Base-by-base conservation (phyloP, 1,140 invertebrate species). In the Solen grandis region DNA sequence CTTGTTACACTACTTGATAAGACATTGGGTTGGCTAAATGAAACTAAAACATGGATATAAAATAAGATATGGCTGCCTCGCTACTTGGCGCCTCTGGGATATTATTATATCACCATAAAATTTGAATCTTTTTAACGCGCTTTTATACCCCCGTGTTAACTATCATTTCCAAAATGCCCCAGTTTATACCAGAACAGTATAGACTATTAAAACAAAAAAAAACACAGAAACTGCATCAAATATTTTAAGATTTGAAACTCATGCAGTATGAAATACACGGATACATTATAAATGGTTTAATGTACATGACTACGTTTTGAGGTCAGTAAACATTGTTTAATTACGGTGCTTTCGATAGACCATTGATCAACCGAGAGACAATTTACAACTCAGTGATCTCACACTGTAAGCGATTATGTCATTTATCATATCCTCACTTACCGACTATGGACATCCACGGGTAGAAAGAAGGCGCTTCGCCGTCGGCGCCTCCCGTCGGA, bases 371-470 rank as follows among this genome's bases (percentile, higher is more conserved):
- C n/a, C n/a, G n/a, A n/a, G n/a, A n/a, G n/a, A n/a, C n/a, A n/a
- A n/a, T n/a, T n/a, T n/a, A n/a, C n/a, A n/a, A n/a, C n/a, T n/a
- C 41, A 8, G 41, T 46, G 19, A 46, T 46, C 8, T 19, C 41
- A 8, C 19, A 10, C 41, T 46, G 8, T 19, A 46, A 8, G 41
- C 41, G 41, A 10, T 46, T 46, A 19, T 46, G 41, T 46, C 8
- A 46, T 19, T 46, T 46, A 46, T 78, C 46, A 62, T 46, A 55
- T 36, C 69, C 50, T 35, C 81, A 89, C 89, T 87, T 55, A 87
- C 89, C 89, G 83, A 90, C 89, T 52, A 90, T 90, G 27, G 89
- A 90, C 89, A 90, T 90, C 89, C 89, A 90, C 8, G 89, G 89
- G 77, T 90, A 90, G 66, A 90, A 90, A 14, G 87, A 87, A 4